phyloP scores from a whole-genome alignment of 1,140 invertebrate species.

The Meloidogyne chitwoodi region DNA sequence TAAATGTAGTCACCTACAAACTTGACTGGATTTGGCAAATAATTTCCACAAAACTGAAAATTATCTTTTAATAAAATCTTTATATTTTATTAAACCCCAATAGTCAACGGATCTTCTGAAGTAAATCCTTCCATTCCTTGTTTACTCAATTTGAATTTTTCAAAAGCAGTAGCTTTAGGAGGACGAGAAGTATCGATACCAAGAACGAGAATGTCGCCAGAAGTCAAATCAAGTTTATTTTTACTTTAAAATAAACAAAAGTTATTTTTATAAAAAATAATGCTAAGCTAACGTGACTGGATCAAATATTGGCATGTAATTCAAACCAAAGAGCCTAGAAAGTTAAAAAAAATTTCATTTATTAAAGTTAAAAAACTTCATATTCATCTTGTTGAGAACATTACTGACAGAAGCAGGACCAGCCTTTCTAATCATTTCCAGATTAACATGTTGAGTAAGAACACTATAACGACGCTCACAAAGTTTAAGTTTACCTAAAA shows the following conservation, averaged over 20 bases:
- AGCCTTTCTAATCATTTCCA: slow-evolving; percentile 7
- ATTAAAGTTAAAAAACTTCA: slow-evolving; percentile 1
- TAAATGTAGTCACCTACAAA: slow-evolving; percentile 27
- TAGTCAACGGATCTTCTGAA: slow-evolving; percentile 17
- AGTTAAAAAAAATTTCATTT: neutral
- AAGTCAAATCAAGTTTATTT: slow-evolving; percentile 14
- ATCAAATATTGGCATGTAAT: slow-evolving; percentile 18
- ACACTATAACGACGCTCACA: slow-evolving; percentile 5
- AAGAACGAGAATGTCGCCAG: slow-evolving; percentile 27
- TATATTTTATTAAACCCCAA: slow-evolving; percentile 2
- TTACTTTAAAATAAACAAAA: slow-evolving; percentile 14
- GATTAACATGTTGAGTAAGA: slow-evolving; percentile 22
- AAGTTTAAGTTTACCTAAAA: slow-evolving; percentile 25
- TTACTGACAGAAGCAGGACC: slow-evolving; percentile 17
- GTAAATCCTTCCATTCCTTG: neutral
- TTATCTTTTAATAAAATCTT: neutral
- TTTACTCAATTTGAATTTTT: slow-evolving; percentile 6
- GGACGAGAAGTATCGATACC: slow-evolving; percentile 21
- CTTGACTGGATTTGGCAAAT: slow-evolving; percentile 6
- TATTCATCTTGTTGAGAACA: slow-evolving; percentile 28
- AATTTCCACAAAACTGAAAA: slow-evolving; percentile 23
- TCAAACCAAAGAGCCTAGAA: slow-evolving; percentile 16
- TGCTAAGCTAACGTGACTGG: slow-evolving; percentile 10
- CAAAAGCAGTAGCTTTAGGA: slow-evolving; percentile 9
- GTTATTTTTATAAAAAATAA: neutral